A percentile compares a stretch with the other conserved stretches of the same genome.
These are phyloP conservation scores for Musca vetustissima DNA, from an alignment of 1,140 invertebrate species.

Conservation along the genomic window DNA sequence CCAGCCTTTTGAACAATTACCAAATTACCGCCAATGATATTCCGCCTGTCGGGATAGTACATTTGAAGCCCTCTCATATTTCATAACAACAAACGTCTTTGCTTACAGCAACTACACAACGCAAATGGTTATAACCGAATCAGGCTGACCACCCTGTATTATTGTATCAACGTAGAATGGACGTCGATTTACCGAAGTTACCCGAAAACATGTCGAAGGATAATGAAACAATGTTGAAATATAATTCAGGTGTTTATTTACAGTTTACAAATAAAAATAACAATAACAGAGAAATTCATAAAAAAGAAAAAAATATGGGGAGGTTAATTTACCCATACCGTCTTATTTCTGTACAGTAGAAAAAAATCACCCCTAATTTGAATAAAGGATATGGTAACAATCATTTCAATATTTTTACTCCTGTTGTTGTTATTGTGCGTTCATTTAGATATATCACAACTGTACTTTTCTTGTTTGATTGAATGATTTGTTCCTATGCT, in stretches of 20 bases:
- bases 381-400: background rate
- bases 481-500: too few species aligned
- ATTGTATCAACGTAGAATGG: too few species aligned
- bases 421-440: too few species aligned
- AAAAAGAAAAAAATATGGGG: background rate
- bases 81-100: conserved; percentile 1
- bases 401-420: too few species aligned
- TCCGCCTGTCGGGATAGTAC: background rate
- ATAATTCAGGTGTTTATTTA: conserved; percentile 22
- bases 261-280: conserved; percentile 4
- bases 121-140: too few species aligned
- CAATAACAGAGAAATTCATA: background rate
- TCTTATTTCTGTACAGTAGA: background rate
- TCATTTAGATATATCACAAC: conserved; percentile 4
- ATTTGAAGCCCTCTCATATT: conserved; percentile 16
- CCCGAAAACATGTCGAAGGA: too few species aligned
- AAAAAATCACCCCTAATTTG: conserved; percentile 9
- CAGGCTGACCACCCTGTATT: too few species aligned
- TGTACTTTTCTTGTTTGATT: background rate
- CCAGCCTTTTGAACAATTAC: conserved; percentile 7
- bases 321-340: background rate
- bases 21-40: conserved; percentile 11
- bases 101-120: too few species aligned
- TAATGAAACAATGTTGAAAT: conserved; percentile 1
- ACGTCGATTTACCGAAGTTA: too few species aligned